These are phyloP conservation scores for Lophius piscatorius DNA, from an alignment of 2,113 vertebrate genomes.

Conservation along the genomic window DNA sequence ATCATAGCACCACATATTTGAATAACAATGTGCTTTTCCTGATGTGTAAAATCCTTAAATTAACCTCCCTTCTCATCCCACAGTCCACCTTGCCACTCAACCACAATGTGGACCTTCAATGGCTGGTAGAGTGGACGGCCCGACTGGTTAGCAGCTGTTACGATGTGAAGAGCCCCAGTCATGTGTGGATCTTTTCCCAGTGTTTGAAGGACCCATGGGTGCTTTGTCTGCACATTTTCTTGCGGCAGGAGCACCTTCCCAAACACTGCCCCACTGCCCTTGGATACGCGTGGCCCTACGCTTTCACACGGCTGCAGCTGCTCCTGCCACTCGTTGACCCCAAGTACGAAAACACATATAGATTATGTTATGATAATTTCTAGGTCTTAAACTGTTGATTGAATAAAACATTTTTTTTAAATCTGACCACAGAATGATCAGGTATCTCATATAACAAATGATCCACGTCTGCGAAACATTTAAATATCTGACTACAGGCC, in stretches of 20 bases:
- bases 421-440: neutral
- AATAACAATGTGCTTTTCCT: neutral
- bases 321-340: constrained; percentile 96
- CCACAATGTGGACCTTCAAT: constrained; percentile 95
- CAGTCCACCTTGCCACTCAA: constrained; percentile 89
- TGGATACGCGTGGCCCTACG: constrained; percentile 97
- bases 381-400: neutral
- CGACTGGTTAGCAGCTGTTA: constrained; percentile 95
- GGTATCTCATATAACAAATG: neutral
- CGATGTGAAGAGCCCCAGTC: constrained; percentile 96
- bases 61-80: neutral
- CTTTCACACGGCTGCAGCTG: constrained; percentile 93
- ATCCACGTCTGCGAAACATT: too few species aligned
- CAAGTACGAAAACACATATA: constrained; percentile 80
- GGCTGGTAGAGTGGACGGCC: constrained; percentile 97
- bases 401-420: neutral
- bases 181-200: constrained; percentile 98
- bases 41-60: neutral
- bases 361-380: neutral
- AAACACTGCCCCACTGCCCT: constrained; percentile 96
- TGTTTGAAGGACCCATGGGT: constrained; percentile 97
- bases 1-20: neutral
- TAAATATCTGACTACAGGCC: neutral
- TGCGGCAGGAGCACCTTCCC: constrained; percentile 95
- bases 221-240: constrained; percentile 96